A percentile compares a stretch with the other conserved stretches of the same genome.
These are phyloP conservation scores for Orestias chungarensis DNA, from an alignment of 2,797 vertebrate genomes.

Conservation along the genomic window DNA sequence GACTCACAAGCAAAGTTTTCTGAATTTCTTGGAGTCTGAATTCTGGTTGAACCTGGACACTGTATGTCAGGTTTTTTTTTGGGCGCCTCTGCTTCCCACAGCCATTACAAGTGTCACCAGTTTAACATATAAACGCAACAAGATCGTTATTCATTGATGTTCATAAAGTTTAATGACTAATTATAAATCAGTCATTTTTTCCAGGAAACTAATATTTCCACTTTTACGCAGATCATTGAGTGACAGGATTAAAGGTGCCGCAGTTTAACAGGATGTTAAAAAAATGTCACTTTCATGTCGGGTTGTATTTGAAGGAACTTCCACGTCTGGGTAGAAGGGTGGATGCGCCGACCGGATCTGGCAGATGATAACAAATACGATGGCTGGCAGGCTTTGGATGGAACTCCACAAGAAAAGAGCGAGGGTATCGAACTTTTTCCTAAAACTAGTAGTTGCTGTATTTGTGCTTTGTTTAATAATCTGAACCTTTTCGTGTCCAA, in stretches of 20 bases:
- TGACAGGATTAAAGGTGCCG: neutral
- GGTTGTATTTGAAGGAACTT: constrained; percentile 83
- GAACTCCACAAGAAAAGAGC: constrained; percentile 90
- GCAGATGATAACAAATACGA: constrained; percentile 56
- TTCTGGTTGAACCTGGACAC: no score
- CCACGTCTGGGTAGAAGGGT: constrained; percentile 91
- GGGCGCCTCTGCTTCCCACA: neutral
- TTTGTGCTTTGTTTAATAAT: neutral
- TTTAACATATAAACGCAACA: no score
- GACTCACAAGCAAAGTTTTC: neutral
- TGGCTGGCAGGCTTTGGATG: constrained; percentile 92
- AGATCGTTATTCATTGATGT: no score
- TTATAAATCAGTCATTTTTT: neutral
- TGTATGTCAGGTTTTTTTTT: no score
- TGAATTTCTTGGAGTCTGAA: no score
- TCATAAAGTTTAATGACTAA: neutral
- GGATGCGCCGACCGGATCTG: constrained; percentile 89
- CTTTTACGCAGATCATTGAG: neutral
- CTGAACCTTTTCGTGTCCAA: neutral
- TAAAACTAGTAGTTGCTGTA: neutral
- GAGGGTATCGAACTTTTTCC: constrained; percentile 70
- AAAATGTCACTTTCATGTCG: neutral
- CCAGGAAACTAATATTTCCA: neutral
- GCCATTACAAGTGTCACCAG: neutral
- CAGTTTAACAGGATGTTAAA: neutral